Evolutionary conservation across 2,113 vertebrate species (phyloP).

Genomic region (Chloroceryle aenea): DNA sequence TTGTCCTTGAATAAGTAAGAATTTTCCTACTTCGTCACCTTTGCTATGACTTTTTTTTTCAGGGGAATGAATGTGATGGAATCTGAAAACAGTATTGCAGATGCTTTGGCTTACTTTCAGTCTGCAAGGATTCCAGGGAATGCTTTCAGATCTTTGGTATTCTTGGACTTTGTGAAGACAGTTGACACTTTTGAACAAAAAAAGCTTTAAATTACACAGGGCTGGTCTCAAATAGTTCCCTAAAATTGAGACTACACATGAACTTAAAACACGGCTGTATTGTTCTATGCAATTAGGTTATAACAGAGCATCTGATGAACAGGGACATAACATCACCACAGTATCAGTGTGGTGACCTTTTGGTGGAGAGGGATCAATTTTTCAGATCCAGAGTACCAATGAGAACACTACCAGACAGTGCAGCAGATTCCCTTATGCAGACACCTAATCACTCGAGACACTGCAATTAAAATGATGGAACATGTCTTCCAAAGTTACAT

Average conservation of each 20-base stretch:
- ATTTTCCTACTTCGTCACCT: neutral
- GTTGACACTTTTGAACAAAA: neutral
- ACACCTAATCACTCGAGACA: neutral
- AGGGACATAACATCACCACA: neutral
- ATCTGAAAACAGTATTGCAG: neutral
- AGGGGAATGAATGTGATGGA: neutral
- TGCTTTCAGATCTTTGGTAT: neutral
- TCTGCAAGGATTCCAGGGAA: slow-evolving; percentile 5
- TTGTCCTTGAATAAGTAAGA: neutral
- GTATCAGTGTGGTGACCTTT: rapidly evolving
- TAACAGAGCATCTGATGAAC: neutral
- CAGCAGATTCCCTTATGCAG: neutral
- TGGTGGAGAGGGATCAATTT: neutral
- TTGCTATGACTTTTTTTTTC: neutral
- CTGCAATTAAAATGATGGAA: neutral
- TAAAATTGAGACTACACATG: neutral
- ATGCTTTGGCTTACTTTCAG: neutral
- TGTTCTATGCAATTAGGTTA: neutral
- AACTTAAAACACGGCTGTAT: neutral
- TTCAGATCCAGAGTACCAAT: neutral
- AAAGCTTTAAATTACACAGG: neutral
- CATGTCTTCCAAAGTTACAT: neutral
- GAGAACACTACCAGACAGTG: neutral
- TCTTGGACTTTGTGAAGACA: slow-evolving; percentile 4
- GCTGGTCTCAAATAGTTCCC: neutral